Evolutionary conservation across 2,113 vertebrate species (phyloP).

Genomic region (Erythrocebus patas): DNA sequence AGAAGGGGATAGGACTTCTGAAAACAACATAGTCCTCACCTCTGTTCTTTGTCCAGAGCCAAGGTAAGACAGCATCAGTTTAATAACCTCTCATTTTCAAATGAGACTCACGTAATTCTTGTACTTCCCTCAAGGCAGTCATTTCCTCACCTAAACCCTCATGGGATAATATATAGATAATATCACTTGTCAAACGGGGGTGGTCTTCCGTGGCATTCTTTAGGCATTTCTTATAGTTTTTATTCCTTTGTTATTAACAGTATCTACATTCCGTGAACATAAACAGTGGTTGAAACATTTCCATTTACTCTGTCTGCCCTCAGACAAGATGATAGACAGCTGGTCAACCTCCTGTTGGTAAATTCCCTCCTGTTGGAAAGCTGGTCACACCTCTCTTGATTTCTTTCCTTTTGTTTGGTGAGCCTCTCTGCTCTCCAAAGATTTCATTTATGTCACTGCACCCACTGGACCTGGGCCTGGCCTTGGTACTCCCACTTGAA

Average conservation of each 20-base stretch:
- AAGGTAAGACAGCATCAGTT: no score
- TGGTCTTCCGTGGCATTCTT: neutral
- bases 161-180: no score
- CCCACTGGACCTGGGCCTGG: neutral
- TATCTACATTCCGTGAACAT: no score
- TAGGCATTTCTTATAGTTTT: neutral
- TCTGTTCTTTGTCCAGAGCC: neutral
- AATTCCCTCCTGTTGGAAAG: neutral
- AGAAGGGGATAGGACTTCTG: neutral
- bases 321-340: neutral
- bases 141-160: neutral
- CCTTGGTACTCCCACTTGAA: accelerated
- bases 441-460: accelerated
- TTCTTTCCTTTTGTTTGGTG: neutral
- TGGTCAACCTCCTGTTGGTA: neutral
- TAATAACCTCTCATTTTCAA: neutral
- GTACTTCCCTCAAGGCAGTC: accelerated
- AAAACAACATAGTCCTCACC: neutral
- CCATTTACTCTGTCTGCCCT: accelerated
- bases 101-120: neutral
- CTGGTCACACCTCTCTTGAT: neutral
- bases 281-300: neutral
- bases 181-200: neutral
- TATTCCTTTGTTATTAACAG: neutral
- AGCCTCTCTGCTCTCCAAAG: neutral